Conservation (phyloP, 2,113 vertebrate genomes). For the Syngnathoides biaculeatus region DNA sequence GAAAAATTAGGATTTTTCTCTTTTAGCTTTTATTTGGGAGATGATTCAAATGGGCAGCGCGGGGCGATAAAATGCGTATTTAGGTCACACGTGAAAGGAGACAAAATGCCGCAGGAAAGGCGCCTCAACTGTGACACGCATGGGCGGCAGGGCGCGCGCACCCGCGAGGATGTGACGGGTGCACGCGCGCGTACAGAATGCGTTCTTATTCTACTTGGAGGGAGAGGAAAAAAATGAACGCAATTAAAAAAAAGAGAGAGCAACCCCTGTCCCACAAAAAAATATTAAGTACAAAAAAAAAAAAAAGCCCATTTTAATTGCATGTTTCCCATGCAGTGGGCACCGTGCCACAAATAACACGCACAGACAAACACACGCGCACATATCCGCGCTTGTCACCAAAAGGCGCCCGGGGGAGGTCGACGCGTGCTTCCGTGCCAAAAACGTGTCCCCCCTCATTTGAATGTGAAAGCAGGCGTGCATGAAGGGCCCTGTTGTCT, state of each 20-base stretch:
- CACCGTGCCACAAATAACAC: not conserved
- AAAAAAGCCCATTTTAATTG: not conserved
- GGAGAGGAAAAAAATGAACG: not conserved
- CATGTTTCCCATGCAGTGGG: not conserved
- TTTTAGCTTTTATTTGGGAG: slow-evolving; percentile 3
- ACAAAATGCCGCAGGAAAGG: slow-evolving; percentile 69
- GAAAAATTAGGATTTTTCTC: slow-evolving; percentile 52
- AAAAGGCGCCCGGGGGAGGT: slow-evolving; percentile 62
- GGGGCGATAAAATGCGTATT: slow-evolving; percentile 70
- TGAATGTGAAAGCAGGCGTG: slow-evolving; percentile 78
- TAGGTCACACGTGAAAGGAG: slow-evolving; percentile 69
- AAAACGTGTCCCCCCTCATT: slow-evolving; percentile 74
- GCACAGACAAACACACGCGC: not conserved
- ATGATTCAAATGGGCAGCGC: slow-evolving; percentile 55
- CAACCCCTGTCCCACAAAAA: too few relatives aligned
- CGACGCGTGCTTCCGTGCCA: slow-evolving; percentile 66
- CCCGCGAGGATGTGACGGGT: slow-evolving; percentile 27
- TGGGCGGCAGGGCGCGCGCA: slow-evolving; percentile 44
- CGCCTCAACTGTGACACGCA: slow-evolving; percentile 67
- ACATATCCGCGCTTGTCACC: slow-evolving; percentile 30
- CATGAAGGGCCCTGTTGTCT: slow-evolving; percentile 45
- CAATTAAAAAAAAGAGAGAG: not conserved
- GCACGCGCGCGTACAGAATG: slow-evolving; percentile 8
- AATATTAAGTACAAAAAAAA: too few relatives aligned
- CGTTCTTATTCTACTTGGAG: not conserved